Evolutionary conservation across 2,113 vertebrate species (phyloP).

Genomic region (Stegostoma tigrinum): DNA sequence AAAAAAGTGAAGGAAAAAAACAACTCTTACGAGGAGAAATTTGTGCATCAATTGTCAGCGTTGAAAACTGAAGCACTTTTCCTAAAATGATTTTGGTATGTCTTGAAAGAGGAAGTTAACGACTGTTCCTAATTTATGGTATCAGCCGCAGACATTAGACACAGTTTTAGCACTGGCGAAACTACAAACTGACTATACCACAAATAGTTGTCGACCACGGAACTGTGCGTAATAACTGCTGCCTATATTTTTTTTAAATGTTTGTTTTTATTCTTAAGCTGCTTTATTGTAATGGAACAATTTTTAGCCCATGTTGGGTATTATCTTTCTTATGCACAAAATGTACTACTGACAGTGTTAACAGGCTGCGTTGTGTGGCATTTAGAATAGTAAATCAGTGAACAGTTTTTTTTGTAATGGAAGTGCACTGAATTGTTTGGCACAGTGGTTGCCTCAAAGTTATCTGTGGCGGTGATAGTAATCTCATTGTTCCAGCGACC

Average conservation of each 20-base stretch:
- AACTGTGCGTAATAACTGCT: slow-evolving; percentile 44
- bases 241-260: slow-evolving; percentile 50
- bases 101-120: not conserved
- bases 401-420: slow-evolving; percentile 54
- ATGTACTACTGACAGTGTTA: slow-evolving; percentile 50
- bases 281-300: slow-evolving; percentile 57
- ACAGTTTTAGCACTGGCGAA: slow-evolving; percentile 5
- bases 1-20: not conserved
- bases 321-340: slow-evolving; percentile 56
- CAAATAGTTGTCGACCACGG: slow-evolving; percentile 41
- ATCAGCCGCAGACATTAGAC: not conserved
- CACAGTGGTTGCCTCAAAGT: slow-evolving; percentile 55
- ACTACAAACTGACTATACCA: slow-evolving; percentile 14
- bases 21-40: not conserved
- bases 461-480: slow-evolving; percentile 49
- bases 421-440: slow-evolving; percentile 53
- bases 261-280: slow-evolving; percentile 57
- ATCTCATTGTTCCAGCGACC: not conserved
- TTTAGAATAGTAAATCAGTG: slow-evolving; percentile 49
- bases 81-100: not conserved
- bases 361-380: slow-evolving; percentile 50
- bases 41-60: slow-evolving; percentile 8
- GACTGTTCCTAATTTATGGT: not conserved
- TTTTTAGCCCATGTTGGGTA: slow-evolving; percentile 64
- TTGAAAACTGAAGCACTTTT: slow-evolving; percentile 35